phyloP scores from a whole-genome alignment of 2,113 vertebrate species.

The Forbesichthys agassizii region DNA sequence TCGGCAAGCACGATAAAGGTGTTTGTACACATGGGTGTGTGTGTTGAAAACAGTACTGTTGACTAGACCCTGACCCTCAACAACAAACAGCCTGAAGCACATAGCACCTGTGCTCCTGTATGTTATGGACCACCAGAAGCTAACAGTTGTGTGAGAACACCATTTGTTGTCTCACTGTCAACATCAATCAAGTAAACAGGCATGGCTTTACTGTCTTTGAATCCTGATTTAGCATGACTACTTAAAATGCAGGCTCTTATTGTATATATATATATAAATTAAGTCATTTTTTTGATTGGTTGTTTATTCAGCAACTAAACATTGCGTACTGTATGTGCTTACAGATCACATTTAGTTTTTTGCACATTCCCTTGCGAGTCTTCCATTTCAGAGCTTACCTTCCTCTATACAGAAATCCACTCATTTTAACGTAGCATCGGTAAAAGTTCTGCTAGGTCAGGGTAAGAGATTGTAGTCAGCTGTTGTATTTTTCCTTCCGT shows the following conservation, averaged over 20 bases:
- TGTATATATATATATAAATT: background rate
- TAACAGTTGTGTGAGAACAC: background rate
- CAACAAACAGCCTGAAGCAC: background rate
- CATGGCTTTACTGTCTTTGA: background rate
- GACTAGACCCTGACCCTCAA: background rate
- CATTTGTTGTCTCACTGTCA: background rate
- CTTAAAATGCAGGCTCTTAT: background rate
- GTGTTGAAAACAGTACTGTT: background rate
- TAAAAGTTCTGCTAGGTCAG: no score
- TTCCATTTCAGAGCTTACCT: slow-evolving; percentile 61
- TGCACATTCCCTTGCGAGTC: background rate
- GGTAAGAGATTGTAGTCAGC: no score
- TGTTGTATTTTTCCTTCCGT: background rate
- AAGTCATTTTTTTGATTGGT: no score
- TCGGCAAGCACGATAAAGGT: no score
- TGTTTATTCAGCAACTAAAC: background rate
- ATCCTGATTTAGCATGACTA: background rate
- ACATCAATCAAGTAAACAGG: background rate
- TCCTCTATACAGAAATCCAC: slow-evolving; percentile 75
- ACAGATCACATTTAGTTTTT: no score
- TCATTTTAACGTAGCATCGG: slow-evolving; percentile 51
- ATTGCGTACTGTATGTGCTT: no score
- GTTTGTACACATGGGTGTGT: no score
- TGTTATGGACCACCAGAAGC: slow-evolving; percentile 2
- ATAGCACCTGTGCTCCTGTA: slow-evolving; percentile 1